Evolutionary conservation across 64 coral and sea anemone genomes (phyloP), one percentile per base, ranked within the genome.

Genomic region (Porites lutea): DNA sequence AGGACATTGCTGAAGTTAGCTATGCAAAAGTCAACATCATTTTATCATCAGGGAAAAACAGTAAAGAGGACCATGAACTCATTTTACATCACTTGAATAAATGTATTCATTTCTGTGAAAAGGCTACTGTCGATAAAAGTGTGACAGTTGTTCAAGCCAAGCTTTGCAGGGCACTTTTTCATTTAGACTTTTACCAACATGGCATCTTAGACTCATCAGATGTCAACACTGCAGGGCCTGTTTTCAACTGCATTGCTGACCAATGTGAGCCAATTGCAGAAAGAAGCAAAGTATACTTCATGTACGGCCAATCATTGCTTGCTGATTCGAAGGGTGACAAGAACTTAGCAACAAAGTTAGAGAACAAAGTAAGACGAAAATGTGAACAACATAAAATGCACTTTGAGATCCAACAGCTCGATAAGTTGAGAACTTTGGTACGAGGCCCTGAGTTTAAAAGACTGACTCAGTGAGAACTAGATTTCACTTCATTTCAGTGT

Each of bases 91-190:
- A 59, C 73, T 67, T 89, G 59, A 57, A 65, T 65, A 79, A 50
- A 64, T 51, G n/a, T 66, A 67, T 89, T 27, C 57, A 89, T 5
- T 88, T 8, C 5, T 88, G 86, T 9, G 86, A 88, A 75, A 59
- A 88, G 27, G 86, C 86, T 53, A 88, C 86, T 72, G 86, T 88
- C 15, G 54, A 88, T 88, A 88, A 74, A 47, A 88, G 86, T 14
- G 19, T 45, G 23, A 62, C 86, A 59, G 51, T 88, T 55, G 51
- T 73, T 54, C 86, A 88, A 61, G 86, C 52, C 19, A 88, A 19
- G 22, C 20, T 88, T 4, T 50, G 86, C 45, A 76, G 75, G 21
- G 86, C 86, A n/a, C 86, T 88, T 59, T 21, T 88, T 22, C 52
- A 88, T 62, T 62, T 88, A 12, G 86, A 70, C 13, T 88, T 21